Base-by-base conservation (phyloP, 2,797 vertebrate species). In the Pempheris klunzingeri region DNA sequence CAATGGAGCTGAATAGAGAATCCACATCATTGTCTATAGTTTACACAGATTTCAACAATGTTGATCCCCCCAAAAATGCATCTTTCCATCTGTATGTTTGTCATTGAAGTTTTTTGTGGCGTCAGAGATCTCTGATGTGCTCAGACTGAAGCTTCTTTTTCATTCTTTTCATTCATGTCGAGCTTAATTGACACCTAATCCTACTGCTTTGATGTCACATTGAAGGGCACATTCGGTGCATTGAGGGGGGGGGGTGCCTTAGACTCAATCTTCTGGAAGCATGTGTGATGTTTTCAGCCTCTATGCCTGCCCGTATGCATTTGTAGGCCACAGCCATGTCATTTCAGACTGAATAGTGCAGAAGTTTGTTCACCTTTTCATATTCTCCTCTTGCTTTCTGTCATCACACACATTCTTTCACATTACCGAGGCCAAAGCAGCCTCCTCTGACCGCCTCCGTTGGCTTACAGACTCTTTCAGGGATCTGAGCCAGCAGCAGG, bases 171-270 rank as follows among this genome's bases (percentile, higher is more conserved):
- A 46, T 65, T 75, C 32, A 34, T 34, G 63, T 68, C 3, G 13
- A 13, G 4, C 20, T 54, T 71, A 77, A 82, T 88, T 79, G 71
- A 54, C 67, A 63, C 43, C 70, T 82, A 82, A 84, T 84, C 74
- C 83, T 26, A 38, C 63, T 54, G 82, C 76, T 82, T 79, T 87
- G 77, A 84, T 82, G 74, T 77, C 58, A 60, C 71, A 32, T 67
- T 24, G 57, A 77, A 49, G 69, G 65, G 50, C 24, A 24, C 38
- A 30, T 65, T 70, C 61, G n/a, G n/a, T n/a, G n/a, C n/a, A n/a
- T n/a, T n/a, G n/a, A n/a, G n/a, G n/a, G n/a, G n/a, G n/a, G 74
- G 63, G 57, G 41, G 38, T 57, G 61, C 54, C n/a, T 78, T 59
- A 24, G 26, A 34, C 20, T 41, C 10, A 80, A 82, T 65, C 57